These are phyloP conservation scores for Orthonychiurus folsomi DNA, from an alignment of 2,888 invertebrate species.

Conservation along the genomic window DNA sequence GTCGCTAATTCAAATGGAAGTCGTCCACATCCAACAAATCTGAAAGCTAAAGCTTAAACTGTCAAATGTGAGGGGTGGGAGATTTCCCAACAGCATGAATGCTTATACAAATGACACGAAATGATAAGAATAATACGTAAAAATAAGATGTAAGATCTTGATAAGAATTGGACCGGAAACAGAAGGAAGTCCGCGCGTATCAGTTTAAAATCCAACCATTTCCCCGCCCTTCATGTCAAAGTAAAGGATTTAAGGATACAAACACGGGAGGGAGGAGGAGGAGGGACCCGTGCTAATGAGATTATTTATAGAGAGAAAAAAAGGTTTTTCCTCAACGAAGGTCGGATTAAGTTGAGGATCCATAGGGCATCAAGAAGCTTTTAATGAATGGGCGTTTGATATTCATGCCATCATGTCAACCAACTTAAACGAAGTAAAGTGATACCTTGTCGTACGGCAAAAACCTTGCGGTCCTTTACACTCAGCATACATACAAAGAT, in stretches of 20 bases:
- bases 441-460: too few relatives aligned
- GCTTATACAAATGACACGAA: too few relatives aligned
- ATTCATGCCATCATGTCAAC: conserved; percentile 1
- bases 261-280: conserved; percentile 11
- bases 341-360: too few relatives aligned
- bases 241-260: conserved; percentile 4
- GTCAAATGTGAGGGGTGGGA: too few relatives aligned
- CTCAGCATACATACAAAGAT: not conserved
- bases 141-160: conserved; percentile 9
- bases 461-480: not conserved
- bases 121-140: not conserved
- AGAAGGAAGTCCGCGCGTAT: conserved; percentile 15
- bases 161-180: conserved; percentile 26
- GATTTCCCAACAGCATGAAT: too few relatives aligned
- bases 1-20: too few relatives aligned
- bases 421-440: not conserved
- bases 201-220: not conserved
- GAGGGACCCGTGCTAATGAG: conserved; percentile 33
- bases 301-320: conserved; percentile 28
- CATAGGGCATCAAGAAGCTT: too few relatives aligned
- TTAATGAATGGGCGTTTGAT: not conserved
- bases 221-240: too few relatives aligned
- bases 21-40: too few relatives aligned
- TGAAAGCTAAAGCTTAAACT: too few relatives aligned
- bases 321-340: too few relatives aligned